Conservation (phyloP, 1,140 invertebrate genomes). For the Drepana arcuata region DNA sequence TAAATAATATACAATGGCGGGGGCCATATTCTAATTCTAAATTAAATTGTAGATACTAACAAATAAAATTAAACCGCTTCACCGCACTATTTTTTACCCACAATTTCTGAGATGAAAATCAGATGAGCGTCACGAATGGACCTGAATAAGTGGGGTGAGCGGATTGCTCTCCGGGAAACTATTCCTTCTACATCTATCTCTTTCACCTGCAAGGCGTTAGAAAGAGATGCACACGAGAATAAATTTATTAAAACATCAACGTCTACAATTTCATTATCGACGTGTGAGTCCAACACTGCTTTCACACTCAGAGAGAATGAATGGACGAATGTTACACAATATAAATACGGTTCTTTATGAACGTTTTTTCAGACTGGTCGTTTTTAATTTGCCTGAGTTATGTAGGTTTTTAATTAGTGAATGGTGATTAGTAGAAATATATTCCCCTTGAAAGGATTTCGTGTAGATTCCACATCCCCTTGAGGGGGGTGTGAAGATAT, state of each 20-base stretch:
- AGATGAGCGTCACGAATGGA: slow-evolving; percentile 41
- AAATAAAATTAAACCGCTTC: no score
- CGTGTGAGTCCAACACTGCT: slow-evolving; percentile 39
- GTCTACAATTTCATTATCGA: slow-evolving; percentile 33
- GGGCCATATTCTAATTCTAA: no score
- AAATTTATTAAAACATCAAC: slow-evolving; percentile 46
- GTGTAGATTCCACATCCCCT: no score
- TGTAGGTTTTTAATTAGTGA: no score
- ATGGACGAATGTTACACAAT: slow-evolving; percentile 35
- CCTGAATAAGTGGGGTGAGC: slow-evolving; percentile 9
- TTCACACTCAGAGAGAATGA: slow-evolving; percentile 25
- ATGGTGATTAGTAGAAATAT: no score
- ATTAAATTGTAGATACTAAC: no score
- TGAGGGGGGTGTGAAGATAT: no score
- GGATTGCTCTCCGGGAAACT: slow-evolving; percentile 11
- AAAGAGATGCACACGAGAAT: slow-evolving; percentile 21
- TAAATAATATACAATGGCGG: no score
- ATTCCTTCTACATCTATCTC: slow-evolving; percentile 17
- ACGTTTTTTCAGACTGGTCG: no score
- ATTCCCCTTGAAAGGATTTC: no score
- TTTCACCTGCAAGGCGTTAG: slow-evolving; percentile 5
- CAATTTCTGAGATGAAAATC: slow-evolving; percentile 25
- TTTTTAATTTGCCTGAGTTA: no score
- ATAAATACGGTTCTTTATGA: slow-evolving; percentile 17
- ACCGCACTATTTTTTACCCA: no score